Evolutionary conservation across 2,113 vertebrate genomes (phyloP), one percentile per base, ranked within the genome.

Genomic region (Pseudorhombus dupliciocellatus): DNA sequence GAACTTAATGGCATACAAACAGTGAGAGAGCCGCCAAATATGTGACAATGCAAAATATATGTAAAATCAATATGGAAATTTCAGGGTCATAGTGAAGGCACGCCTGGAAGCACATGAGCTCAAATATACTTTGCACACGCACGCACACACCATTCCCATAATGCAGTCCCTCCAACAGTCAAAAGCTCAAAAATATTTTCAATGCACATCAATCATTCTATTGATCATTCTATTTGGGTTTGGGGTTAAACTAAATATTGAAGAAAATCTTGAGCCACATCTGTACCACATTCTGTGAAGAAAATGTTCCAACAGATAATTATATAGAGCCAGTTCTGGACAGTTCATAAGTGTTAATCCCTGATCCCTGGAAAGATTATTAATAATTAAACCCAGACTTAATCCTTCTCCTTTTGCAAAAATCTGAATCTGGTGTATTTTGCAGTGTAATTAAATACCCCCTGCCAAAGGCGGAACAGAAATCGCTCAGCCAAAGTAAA

Each of bases 401-500:
- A 18, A 34, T 6, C 6, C 5, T 40, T 57, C 30, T 42, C 10
- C 24, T 54, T 25, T 46, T 52, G 4, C 5, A 28, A 28, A 28
- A 28, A 28, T 2, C 26, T 3, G 26, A 28, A 28, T 58, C 50
- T 34, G 55, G 10, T 67, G 44, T 55, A 42, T 76, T 84, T 62
- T 66, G 69, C 44, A 55, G 57, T 70, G 53, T 65, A 63, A 71
- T 67, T 75, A 77, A 67, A 56, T 67, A 25, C 22, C 21, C 30
- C 11, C 59, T 71, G 26, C 58, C 46, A 50, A 72, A 2, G 18
- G 48, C 22, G 59, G 51, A 66, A 53, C n/a, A 14, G 12, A 51
- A 66, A 22, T 44, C 31, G 20, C 60, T 73, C 11, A 24, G 76
- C 76, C 75, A 67, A 82, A 67, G 72, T 63, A n/a, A 70, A 66